Percentiles rank a stretch among this genome's conserved stretches.
phyloP scores from a whole-genome alignment of 2,797 vertebrate species.

The Euthynnus affinis region DNA sequence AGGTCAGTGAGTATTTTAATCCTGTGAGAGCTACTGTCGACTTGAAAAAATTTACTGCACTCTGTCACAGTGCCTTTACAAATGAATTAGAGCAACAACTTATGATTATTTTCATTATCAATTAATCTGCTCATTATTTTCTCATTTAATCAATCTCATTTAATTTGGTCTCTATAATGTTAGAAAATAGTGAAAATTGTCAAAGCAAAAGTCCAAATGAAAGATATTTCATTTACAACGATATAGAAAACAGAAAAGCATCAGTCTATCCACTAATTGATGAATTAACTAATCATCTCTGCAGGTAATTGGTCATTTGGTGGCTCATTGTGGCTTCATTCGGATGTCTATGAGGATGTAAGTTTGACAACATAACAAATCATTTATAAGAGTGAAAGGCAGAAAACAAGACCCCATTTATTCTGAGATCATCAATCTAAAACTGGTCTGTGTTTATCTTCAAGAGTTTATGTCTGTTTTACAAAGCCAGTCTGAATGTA shows the following conservation, averaged over 20 bases:
- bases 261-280: neutral
- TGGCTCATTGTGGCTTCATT: neutral
- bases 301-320: neutral
- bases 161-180: neutral
- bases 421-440: neutral
- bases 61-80: neutral
- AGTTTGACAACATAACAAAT: neutral
- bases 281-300: neutral
- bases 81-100: neutral
- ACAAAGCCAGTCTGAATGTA: neutral
- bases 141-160: neutral
- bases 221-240: neutral
- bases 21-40: neutral
- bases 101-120: neutral
- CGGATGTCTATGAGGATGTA: neutral
- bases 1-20: neutral
- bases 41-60: neutral
- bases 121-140: conserved; percentile 1
- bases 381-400: neutral
- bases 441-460: neutral
- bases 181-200: neutral
- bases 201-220: neutral
- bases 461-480: neutral
- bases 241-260: neutral
- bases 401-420: neutral